Base-by-base conservation (phyloP, 1,140 invertebrate species). In the Coenobita brevimanus region DNA sequence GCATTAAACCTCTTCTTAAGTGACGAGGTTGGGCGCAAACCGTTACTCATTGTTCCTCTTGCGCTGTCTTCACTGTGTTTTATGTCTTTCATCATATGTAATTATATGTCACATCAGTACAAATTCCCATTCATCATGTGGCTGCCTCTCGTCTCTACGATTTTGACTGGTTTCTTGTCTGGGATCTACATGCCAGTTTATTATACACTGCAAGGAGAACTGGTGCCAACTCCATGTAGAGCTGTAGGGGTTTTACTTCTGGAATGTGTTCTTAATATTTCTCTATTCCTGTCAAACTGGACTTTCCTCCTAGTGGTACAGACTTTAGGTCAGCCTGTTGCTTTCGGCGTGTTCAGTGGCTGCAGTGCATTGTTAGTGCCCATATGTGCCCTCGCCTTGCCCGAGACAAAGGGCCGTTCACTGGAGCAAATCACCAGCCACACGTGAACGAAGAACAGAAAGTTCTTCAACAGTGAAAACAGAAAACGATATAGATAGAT, bases 351-450 rank as follows among this genome's bases (percentile, higher is more conserved):
- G 0, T 89, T 81, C 41, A 69, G 38, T 1, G 71, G 0, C 33
- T 81, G 67, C 21, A 73, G 80, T 2, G n/a, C 89, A 10, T 10
- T 82, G 21, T 82, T 90, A 46, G 86, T 67, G 1, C 27, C 71
- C 10, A 62, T 86, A 24, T 69, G 62, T 0, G 79, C 36, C 6
- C 13, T 85, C 4, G 17, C 62, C 15, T 67, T 89, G 17, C 89
- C 86, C 1, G 87, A 90, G 43, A 89, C 86, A 13, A 41, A 50
- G 1, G 82, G 86, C 24, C 87, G 73, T 21, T 86, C 86, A 17
- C 30, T 90, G 1, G 89, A 90, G 36, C 62, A 89, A 54, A 87
- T 89, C n/a, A n/a, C n/a, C n/a, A n/a, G n/a, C n/a, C n/a, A n/a
- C n/a, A n/a, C n/a, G n/a, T n/a, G n/a, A n/a, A n/a, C n/a, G n/a